phyloP scores from a whole-genome alignment of 2,797 vertebrate species.

The Xenentodon cancila region DNA sequence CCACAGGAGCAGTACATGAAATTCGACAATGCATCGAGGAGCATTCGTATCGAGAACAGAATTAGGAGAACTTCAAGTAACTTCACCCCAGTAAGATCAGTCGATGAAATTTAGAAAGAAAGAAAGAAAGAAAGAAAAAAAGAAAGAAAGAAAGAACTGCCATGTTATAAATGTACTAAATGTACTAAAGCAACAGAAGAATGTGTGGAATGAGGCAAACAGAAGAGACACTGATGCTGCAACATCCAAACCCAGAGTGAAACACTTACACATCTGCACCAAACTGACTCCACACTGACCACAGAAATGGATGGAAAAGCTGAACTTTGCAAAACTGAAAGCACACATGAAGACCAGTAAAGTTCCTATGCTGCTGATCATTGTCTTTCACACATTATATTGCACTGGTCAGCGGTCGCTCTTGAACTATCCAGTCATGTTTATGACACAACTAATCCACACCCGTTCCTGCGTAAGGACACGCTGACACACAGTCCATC shows the following conservation, averaged over 20 bases:
- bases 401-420: not conserved
- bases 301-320: no score
- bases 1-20: not conserved
- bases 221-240: not conserved
- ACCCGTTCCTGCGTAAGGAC: not conserved
- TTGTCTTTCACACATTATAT: not conserved
- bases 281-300: no score
- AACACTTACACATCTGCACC: no score
- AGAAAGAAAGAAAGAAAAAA: not conserved
- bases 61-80: not conserved
- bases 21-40: not conserved
- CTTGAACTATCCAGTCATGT: not conserved
- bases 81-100: not conserved
- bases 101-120: not conserved
- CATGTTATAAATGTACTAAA: not conserved
- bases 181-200: conserved; percentile 3
- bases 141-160: conserved; percentile 4
- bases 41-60: not conserved
- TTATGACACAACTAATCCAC: not conserved
- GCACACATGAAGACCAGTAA: no score
- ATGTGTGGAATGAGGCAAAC: conserved; percentile 2
- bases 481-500: not conserved
- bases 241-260: no score
- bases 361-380: conserved; percentile 1
- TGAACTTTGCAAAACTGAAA: no score